phyloP scores from a whole-genome alignment of 2,888 invertebrate species.

The Lypha dubia region DNA sequence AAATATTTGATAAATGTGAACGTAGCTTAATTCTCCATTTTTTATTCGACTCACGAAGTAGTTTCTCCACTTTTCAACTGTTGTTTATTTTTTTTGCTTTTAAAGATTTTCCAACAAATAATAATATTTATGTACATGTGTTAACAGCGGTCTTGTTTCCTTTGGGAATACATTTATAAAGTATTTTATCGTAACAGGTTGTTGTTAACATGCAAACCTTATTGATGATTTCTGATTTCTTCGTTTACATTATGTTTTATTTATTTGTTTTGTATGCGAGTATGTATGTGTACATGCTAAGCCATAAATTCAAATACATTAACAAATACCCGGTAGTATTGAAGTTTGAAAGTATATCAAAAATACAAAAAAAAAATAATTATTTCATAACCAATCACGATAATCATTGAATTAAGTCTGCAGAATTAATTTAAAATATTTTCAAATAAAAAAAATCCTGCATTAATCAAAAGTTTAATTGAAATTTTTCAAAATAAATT shows the following conservation, averaged over 20 bases:
- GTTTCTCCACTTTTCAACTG: background rate
- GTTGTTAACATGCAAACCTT: constrained; percentile 75
- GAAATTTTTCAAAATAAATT: no score
- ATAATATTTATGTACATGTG: background rate
- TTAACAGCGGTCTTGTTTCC: background rate
- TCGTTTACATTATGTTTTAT: constrained; percentile 17
- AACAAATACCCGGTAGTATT: background rate
- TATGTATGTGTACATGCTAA: background rate
- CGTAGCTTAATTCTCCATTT: constrained; percentile 76
- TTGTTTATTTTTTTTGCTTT: background rate
- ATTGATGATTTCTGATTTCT: constrained; percentile 80
- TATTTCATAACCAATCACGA: no score
- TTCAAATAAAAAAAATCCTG: no score
- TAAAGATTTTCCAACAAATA: background rate
- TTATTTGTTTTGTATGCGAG: background rate
- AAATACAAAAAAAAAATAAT: no score
- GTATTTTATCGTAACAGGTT: constrained; percentile 68
- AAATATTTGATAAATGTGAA: no score
- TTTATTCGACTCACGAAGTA: constrained; percentile 76
- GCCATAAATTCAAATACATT: background rate
- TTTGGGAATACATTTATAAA: constrained; percentile 60
- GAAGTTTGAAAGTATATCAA: background rate
- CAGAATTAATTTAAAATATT: no score
- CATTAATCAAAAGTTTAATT: no score
- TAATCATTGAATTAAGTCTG: no score